A percentile compares a stretch with the other conserved stretches of the same genome.
Conservation (phyloP, 2,797 vertebrate genomes). For the Gallirallus australis region DNA sequence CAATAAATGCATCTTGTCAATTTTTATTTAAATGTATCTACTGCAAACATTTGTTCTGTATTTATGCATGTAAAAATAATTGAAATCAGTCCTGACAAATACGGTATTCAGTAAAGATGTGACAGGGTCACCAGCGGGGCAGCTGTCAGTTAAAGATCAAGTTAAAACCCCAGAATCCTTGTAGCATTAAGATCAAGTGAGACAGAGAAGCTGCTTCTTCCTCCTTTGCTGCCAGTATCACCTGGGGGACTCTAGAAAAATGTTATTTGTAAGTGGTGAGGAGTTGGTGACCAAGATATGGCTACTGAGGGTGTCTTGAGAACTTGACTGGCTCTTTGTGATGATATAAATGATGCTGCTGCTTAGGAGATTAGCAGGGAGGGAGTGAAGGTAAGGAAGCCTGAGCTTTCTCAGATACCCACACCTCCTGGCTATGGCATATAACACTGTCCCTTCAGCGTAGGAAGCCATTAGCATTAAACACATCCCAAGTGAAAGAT, state of each 20-base stretch:
- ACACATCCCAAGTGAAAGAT: background rate
- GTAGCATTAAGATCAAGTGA: background rate
- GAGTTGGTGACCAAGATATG: background rate
- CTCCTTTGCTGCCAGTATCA: background rate
- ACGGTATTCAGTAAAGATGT: background rate
- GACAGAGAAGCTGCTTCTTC: background rate
- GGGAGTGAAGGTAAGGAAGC: background rate
- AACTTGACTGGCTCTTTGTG: background rate
- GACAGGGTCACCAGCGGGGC: background rate
- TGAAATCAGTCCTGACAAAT: background rate
- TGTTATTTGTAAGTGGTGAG: background rate
- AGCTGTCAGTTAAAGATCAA: background rate
- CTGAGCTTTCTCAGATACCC: background rate
- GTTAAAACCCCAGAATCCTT: background rate
- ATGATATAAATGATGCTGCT: background rate
- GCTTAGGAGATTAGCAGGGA: background rate
- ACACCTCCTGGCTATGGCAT: background rate
- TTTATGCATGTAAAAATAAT: slow-evolving; percentile 8
- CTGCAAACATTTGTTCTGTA: slow-evolving; percentile 53
- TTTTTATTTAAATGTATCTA: slow-evolving; percentile 66
- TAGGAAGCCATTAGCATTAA: background rate
- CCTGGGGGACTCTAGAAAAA: background rate
- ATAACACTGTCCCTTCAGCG: background rate
- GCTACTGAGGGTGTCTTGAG: background rate
- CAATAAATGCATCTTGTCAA: slow-evolving; percentile 69